Evolutionary conservation across 92 coral and sea anemone species (phyloP).

Genomic region (Anthopleura xanthogrammica): DNA sequence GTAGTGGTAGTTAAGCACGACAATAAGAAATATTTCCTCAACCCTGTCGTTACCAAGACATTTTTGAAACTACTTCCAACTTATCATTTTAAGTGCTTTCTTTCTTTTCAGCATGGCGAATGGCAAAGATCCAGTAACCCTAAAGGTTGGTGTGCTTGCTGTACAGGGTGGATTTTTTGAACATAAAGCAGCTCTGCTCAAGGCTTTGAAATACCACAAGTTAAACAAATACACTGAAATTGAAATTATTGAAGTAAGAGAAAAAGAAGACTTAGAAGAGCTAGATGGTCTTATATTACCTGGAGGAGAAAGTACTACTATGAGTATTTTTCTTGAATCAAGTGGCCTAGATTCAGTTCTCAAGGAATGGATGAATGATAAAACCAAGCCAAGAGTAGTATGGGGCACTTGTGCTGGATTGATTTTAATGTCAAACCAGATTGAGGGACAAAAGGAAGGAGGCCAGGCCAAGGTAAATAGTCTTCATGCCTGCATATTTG

Average conservation of each 20-base stretch:
- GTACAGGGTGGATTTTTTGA: constrained; percentile 95
- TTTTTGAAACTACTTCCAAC: not conserved
- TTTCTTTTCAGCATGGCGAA: constrained; percentile 22
- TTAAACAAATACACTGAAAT: constrained; percentile 44
- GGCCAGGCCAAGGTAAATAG: constrained; percentile 70
- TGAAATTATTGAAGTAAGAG: constrained; percentile 72
- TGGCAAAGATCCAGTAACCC: constrained; percentile 1
- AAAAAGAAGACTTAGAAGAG: constrained; percentile 54
- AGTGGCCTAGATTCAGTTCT: constrained; percentile 64
- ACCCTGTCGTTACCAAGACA: not conserved
- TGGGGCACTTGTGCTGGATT: constrained; percentile 99
- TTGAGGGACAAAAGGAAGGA: constrained; percentile 71
- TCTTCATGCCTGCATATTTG: too few species aligned
- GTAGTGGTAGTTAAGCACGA: too few species aligned
- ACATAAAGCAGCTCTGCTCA: constrained; percentile 74
- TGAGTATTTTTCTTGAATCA: constrained; percentile 65
- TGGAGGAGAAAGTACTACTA: constrained; percentile 96
- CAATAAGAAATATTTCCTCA: not conserved
- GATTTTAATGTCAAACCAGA: constrained; percentile 77
- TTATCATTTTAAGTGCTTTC: not conserved
- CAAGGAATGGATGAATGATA: constrained; percentile 66
- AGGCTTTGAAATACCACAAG: constrained; percentile 53
- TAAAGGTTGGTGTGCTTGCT: constrained; percentile 80
- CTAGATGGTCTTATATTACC: constrained; percentile 88
- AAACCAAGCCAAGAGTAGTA: constrained; percentile 52